Base-by-base conservation (phyloP, 1,140 invertebrate genomes). In the Paraescarpia echinospica region DNA sequence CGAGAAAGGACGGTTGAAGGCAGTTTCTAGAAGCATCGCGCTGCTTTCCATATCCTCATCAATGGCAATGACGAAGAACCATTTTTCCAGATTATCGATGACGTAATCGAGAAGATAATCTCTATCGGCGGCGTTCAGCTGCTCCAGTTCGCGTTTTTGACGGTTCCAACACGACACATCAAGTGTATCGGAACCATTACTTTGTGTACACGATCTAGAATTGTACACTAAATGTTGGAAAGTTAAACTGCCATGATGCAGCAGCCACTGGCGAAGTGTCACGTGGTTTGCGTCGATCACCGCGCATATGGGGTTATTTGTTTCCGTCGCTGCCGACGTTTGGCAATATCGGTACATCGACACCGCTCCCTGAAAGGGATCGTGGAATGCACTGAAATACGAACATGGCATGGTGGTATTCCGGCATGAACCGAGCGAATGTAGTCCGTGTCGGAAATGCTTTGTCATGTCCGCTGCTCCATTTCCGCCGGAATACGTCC, bases 181-280 rank as follows among this genome's bases (percentile, higher is more conserved):
- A 6, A 59, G 77, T 31, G 34, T 27, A 27, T 34, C n/a, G 8
- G 77, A 35, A 33, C 35, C 90, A 27, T 34, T 33, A n/a, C 27
- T 27, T 14, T 89, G 89, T n/a, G 0, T 1, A 89, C 93, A 93
- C 34, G 90, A 92, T 33, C 48, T n/a, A 14, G 77, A n/a, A 59
- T 93, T 91, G 88, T 92, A 94, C 14, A 94, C 35, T 88, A 94
- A 92, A 4, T 94, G 94, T n/a, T 93, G 92, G 14, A 94, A 94
- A 33, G 94, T 89, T 1, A 93, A 35, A 33, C 93, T 93, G 33
- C 93, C 93, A 34, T 94, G 93, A 31, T 92, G 51, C 33, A 94
- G 35, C n/a, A 94, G 93, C 94, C 94, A 94, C 0, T 94, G 93
- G 14, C 92, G 91, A 18, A 94, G 90, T 27, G 93, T 92, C n/a